phyloP scores from a whole-genome alignment of 30 jellyfish, hydroid and myxozoan species.

The Chironex yamaguchii region DNA sequence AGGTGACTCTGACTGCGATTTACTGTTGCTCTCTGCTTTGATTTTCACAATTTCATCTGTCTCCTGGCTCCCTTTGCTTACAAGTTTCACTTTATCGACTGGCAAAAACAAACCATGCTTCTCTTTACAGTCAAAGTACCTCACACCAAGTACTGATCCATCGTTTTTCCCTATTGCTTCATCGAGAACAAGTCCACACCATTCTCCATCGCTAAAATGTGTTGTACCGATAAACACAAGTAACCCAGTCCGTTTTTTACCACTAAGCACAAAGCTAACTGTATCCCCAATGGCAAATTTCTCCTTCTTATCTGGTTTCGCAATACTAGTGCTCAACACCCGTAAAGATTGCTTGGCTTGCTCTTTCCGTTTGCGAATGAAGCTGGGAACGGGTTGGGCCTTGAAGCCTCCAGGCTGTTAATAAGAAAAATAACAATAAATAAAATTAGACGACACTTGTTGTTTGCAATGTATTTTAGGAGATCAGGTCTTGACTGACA shows the following conservation, averaged over 20 bases:
- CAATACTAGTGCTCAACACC: not conserved
- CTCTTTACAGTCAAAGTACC: conserved; percentile 80
- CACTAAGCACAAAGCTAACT: conserved; percentile 67
- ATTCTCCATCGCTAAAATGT: conserved; percentile 78
- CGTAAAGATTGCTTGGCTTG: not conserved
- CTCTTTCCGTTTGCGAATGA: not conserved
- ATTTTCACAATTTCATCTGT: not conserved
- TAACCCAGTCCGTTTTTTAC: conserved; percentile 65
- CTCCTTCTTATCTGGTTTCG: not conserved
- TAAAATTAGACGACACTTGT: too few relatives aligned
- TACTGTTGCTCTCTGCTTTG: conserved; percentile 20
- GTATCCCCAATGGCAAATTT: conserved; percentile 48
- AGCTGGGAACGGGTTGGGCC: not conserved
- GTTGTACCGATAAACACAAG: conserved; percentile 81
- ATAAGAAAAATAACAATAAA: too few relatives aligned
- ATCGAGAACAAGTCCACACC: conserved; percentile 87
- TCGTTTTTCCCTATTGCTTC: conserved; percentile 82
- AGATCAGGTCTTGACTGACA: too few relatives aligned
- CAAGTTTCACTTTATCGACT: conserved; percentile 62
- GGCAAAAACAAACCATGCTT: conserved; percentile 90
- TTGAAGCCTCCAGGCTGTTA: not conserved
- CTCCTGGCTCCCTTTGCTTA: not conserved
- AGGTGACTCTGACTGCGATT: not conserved
- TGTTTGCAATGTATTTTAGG: too few relatives aligned
- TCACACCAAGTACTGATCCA: conserved; percentile 90